A percentile compares a stretch with the other conserved stretches of the same genome.
Conservation (phyloP, 2,888 invertebrate genomes). For the Frankliniella intonsa region DNA sequence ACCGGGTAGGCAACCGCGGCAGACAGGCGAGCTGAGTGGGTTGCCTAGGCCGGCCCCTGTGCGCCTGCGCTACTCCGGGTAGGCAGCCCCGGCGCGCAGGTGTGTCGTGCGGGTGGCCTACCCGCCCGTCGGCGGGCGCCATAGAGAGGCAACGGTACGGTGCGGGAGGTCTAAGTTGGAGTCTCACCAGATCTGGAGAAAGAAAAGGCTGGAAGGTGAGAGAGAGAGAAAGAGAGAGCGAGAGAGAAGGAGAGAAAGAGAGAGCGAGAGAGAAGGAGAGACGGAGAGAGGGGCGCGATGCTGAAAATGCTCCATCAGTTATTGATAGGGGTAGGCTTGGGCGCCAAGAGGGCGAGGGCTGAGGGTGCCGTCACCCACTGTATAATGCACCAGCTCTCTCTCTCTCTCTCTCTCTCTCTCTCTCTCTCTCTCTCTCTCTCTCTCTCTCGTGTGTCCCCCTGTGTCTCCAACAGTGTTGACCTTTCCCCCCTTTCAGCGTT, state of each 20-base stretch:
- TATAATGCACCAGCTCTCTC: neutral
- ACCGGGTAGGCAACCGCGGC: too few species aligned
- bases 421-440: constrained; percentile 32
- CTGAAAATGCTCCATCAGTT: neutral
- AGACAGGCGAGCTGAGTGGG: too few species aligned
- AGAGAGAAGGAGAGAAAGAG: constrained; percentile 27
- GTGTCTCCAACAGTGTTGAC: neutral
- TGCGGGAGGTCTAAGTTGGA: too few species aligned
- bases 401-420: constrained; percentile 35
- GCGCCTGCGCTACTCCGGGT: too few species aligned
- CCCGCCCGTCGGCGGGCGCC: too few species aligned
- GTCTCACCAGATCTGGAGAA: too few species aligned
- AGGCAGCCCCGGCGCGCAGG: too few species aligned
- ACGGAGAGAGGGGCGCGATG: constrained; percentile 30
- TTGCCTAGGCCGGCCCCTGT: too few species aligned
- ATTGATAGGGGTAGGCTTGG: neutral
- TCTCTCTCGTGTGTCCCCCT: constrained; percentile 27
- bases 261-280: constrained; percentile 32
- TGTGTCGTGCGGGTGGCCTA: too few species aligned
- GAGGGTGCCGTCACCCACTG: neutral
- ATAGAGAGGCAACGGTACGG: too few species aligned
- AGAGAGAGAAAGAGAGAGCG: neutral
- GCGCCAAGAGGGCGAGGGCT: neutral
- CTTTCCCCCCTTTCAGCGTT: too few species aligned
- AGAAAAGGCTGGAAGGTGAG: too few species aligned